Percentiles rank a stretch among this genome's conserved stretches.
Evolutionary conservation across 2,113 vertebrate genomes (phyloP).

Genomic region (Brachypodius melanocephalos): DNA sequence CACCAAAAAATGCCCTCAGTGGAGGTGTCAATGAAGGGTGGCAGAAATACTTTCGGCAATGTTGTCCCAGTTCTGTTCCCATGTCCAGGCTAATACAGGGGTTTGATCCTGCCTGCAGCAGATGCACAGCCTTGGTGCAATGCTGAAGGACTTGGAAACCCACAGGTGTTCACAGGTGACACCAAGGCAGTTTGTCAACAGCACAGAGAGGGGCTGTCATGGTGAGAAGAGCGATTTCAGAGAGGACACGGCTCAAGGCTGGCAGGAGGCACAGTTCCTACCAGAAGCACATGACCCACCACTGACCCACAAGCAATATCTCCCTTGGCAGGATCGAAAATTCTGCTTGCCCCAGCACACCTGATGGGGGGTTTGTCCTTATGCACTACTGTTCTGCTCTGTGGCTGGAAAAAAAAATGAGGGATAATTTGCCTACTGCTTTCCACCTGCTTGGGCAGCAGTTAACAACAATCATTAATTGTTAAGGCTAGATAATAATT

Average conservation of each 20-base stretch:
- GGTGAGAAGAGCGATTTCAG: background rate
- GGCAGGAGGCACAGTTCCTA: background rate
- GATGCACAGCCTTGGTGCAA: background rate
- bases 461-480: background rate
- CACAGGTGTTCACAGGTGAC: background rate
- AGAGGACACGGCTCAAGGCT: background rate
- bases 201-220: background rate
- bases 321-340: background rate
- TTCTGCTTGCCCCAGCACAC: background rate
- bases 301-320: background rate
- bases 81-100: background rate
- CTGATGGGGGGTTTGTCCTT: background rate
- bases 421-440: background rate
- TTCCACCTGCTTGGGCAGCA: background rate
- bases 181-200: background rate
- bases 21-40: background rate
- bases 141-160: background rate
- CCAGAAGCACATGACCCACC: background rate
- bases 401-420: background rate
- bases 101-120: background rate
- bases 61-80: background rate
- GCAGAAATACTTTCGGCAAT: background rate
- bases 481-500: background rate
- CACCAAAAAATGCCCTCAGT: background rate
- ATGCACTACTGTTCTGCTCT: background rate